These are phyloP conservation scores for Agelastica alni DNA, from an alignment of 2,888 invertebrate genomes.

Conservation along the genomic window DNA sequence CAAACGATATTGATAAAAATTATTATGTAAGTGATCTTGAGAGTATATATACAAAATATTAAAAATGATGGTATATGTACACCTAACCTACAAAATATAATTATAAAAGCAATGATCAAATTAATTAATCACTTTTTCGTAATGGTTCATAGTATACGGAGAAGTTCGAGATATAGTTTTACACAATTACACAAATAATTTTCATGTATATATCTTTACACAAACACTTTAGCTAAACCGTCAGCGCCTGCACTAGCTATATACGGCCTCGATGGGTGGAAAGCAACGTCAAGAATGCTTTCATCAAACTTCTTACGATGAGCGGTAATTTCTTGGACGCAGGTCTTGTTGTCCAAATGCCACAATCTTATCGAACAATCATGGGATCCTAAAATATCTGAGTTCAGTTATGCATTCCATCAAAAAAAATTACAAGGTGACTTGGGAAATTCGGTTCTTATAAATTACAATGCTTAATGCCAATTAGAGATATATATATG, in stretches of 20 bases:
- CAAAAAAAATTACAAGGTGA: no score
- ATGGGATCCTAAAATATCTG: constrained; percentile 67
- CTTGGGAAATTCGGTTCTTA: no score
- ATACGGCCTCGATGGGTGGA: constrained; percentile 97
- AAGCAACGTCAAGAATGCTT: constrained; percentile 98
- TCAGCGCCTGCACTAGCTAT: constrained; percentile 99
- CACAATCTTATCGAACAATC: constrained; percentile 98
- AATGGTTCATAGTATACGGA: constrained; percentile 24
- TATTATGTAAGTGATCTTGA: constrained; percentile 34
- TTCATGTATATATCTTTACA: constrained; percentile 58
- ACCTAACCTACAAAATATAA: constrained; percentile 41
- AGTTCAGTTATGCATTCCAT: no score
- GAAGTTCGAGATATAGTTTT: constrained; percentile 19
- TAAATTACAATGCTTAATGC: no score
- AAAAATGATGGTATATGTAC: constrained; percentile 43
- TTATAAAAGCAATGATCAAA: constrained; percentile 30
- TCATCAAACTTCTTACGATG: constrained; percentile 99
- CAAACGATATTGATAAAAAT: constrained; percentile 36
- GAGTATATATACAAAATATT: constrained; percentile 35
- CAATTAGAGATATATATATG: no score
- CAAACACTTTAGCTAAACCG: constrained; percentile 98
- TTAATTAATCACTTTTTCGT: constrained; percentile 26
- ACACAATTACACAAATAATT: constrained; percentile 17
- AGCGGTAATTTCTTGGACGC: constrained; percentile 99
- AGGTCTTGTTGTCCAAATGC: constrained; percentile 99